phyloP scores from a whole-genome alignment of 2,888 invertebrate species.

The Empis stercorea region DNA sequence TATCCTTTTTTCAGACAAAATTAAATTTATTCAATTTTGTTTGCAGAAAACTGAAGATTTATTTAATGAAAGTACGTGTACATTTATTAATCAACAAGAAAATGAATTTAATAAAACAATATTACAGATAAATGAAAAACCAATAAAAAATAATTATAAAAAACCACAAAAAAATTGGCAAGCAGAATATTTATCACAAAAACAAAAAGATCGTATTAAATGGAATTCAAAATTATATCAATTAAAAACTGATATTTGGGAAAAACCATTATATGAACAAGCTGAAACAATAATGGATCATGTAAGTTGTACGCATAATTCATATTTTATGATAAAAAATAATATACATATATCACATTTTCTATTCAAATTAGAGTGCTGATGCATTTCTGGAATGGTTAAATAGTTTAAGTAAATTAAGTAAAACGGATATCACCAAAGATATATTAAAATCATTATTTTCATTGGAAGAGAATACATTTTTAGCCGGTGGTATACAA shows the following conservation, averaged over 20 bases:
- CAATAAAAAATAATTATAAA: not conserved
- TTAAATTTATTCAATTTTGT: not conserved
- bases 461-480: slow-evolving; percentile 27
- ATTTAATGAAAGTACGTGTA: slow-evolving; percentile 28
- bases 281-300: slow-evolving; percentile 34
- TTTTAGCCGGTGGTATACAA: slow-evolving; percentile 23
- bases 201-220: slow-evolving; percentile 26
- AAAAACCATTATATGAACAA: slow-evolving; percentile 30
- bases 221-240: slow-evolving; percentile 32
- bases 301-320: slow-evolving; percentile 16
- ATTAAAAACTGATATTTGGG: slow-evolving; percentile 19
- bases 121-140: not conserved
- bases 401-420: slow-evolving; percentile 25
- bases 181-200: slow-evolving; percentile 21
- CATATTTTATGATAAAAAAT: not conserved
- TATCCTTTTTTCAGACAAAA: too few relatives aligned
- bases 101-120: slow-evolving; percentile 17
- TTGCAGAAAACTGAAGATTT: not conserved
- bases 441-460: slow-evolving; percentile 31
- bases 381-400: slow-evolving; percentile 32
- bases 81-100: slow-evolving; percentile 26
- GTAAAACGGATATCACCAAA: slow-evolving; percentile 26
- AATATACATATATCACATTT: not conserved
- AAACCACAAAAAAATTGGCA: slow-evolving; percentile 23
- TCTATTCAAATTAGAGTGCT: slow-evolving; percentile 10